Evolutionary conservation across 2,113 vertebrate species (phyloP).

Genomic region (Echinops telfairi): DNA sequence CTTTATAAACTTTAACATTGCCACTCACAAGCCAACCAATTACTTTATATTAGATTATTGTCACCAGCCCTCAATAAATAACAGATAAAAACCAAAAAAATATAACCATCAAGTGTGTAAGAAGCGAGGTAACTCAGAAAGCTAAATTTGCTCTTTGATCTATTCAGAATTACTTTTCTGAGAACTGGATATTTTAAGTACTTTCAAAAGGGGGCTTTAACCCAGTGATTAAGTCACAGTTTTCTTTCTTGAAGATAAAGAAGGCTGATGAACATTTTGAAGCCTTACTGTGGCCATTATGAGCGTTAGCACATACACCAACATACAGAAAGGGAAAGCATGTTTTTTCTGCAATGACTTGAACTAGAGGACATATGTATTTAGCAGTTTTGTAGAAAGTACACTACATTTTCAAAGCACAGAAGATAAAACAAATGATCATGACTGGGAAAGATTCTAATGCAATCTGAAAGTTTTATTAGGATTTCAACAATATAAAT

Average conservation of each 20-base stretch:
- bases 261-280: slow-evolving; percentile 72
- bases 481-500: slow-evolving; percentile 58
- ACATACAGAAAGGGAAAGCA: slow-evolving; percentile 58
- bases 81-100: slow-evolving; percentile 37
- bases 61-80: not conserved
- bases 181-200: slow-evolving; percentile 70
- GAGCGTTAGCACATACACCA: slow-evolving; percentile 1
- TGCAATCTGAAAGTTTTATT: slow-evolving; percentile 75
- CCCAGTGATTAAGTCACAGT: slow-evolving; percentile 60
- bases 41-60: slow-evolving; percentile 30
- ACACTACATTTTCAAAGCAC: slow-evolving; percentile 69
- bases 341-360: slow-evolving; percentile 33
- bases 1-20: slow-evolving; percentile 21
- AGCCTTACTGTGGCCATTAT: slow-evolving; percentile 29
- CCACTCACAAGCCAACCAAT: not conserved
- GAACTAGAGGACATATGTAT: slow-evolving; percentile 16
- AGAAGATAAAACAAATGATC: slow-evolving; percentile 23
- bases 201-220: slow-evolving; percentile 75
- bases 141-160: not conserved
- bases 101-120: slow-evolving; percentile 39
- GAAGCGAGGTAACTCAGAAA: slow-evolving; percentile 70
- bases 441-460: slow-evolving; percentile 61
- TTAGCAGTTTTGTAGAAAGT: slow-evolving; percentile 54
- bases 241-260: slow-evolving; percentile 73
- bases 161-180: slow-evolving; percentile 63